Conservation (phyloP, 2,797 vertebrate species). For the Tauraco hartlaubi region DNA sequence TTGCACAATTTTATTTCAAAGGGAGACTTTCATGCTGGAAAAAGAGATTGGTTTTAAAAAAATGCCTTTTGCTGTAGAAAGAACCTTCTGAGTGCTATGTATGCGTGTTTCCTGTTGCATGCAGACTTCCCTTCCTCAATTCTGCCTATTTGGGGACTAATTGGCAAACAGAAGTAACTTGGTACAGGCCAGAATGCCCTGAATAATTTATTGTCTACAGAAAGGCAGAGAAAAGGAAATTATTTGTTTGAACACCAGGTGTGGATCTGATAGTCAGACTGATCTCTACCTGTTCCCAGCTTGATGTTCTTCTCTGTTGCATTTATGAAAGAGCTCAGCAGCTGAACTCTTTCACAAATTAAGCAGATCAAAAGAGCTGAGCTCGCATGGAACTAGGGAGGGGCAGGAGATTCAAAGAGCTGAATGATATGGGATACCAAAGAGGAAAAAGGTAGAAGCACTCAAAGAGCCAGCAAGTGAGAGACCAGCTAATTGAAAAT, state of each 20-base stretch:
- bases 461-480: background rate
- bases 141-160: background rate
- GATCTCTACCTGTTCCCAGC: background rate
- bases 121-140: background rate
- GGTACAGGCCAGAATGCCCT: background rate
- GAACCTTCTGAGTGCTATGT: background rate
- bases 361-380: background rate
- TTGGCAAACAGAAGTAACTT: background rate
- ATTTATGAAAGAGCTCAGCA: background rate
- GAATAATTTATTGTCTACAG: background rate
- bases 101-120: background rate
- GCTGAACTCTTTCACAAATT: background rate
- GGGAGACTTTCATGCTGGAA: background rate
- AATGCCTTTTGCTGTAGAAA: background rate
- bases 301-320: background rate
- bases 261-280: background rate
- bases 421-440: fast-evolving
- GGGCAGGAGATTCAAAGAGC: background rate
- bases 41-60: background rate
- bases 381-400: background rate
- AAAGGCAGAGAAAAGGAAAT: background rate
- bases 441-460: background rate
- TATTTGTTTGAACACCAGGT: background rate
- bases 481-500: background rate
- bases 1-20: background rate